Base-by-base conservation (phyloP, 2,888 invertebrate genomes). In the Pachydiplax longipennis region DNA sequence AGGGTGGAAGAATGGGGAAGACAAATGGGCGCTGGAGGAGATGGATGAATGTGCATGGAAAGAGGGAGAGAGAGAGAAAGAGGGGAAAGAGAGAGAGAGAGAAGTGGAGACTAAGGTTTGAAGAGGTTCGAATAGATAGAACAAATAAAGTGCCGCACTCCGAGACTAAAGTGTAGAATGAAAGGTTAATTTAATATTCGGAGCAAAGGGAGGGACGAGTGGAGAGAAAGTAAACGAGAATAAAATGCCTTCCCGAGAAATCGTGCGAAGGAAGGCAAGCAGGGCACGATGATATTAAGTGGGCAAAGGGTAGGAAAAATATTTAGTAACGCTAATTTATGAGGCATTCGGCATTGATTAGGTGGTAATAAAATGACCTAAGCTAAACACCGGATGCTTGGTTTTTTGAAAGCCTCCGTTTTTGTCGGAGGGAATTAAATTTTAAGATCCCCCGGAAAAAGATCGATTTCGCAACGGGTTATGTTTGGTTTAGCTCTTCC, bases 141-240 rank as follows among this genome's bases (percentile, higher is more conserved):
- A 44, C 53, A 83, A 83, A 83, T 83, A 83, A 83, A 58, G 83
- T 83, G 83, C 83, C 83, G 53, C 35, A 83, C 83, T 35, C 35
- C 2, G 35, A 58, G 58, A 61, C 18, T 83, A 35, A 58, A 82
- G 58, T 53, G 83, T n/a, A 35, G 58, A 65, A 25, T 65, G 65
- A 65, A 25, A 65, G 13, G 65, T 65, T 65, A 65, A 18, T n/a
- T 65, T n/a, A 22, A 65, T 65, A 65, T 65, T 65, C 65, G 5
- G 10, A 15, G 61, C n/a, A n/a, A 61, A 61, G 0, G 61, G 8
- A 22, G 65, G 25, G 25, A 65, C n/a, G 65, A 22, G 25, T 22
- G 65, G 22, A 22, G 61, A n/a, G 61, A 80, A 53, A 31, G 53
- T 31, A 58, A 83, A 53, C 35, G 58, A 35, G 44, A 83, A 58